Percentiles rank a stretch among this genome's conserved stretches.
Conservation (phyloP, 2,888 invertebrate genomes). For the Didymodactylos carnosus region DNA sequence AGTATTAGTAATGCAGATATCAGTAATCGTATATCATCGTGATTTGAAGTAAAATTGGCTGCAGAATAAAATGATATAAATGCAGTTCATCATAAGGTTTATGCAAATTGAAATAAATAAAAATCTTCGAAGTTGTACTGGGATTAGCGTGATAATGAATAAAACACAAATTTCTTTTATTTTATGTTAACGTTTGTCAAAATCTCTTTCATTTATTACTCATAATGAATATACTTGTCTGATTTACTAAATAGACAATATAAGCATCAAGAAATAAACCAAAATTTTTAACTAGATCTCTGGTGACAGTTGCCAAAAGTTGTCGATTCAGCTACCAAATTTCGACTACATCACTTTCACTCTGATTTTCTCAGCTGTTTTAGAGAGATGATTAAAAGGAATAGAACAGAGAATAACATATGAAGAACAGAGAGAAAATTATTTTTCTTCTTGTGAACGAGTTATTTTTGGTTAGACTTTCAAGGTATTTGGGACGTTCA, state of each 20-base stretch:
- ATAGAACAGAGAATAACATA: no score
- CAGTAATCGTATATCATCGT: not conserved
- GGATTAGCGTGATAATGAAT: slow-evolving; percentile 12
- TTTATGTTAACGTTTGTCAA: no score
- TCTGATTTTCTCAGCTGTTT: no score
- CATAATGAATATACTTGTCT: slow-evolving; percentile 30
- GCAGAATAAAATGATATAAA: slow-evolving; percentile 31
- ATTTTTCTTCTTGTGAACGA: no score
- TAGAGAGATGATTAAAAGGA: no score
- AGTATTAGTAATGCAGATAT: not conserved
- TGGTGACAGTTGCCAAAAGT: no score
- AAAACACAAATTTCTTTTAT: no score
- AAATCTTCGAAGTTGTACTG: slow-evolving; percentile 36
- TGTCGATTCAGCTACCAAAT: no score
- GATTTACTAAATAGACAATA: slow-evolving; percentile 27
- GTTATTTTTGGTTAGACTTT: no score
- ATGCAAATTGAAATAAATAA: slow-evolving; percentile 35
- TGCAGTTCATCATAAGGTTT: slow-evolving; percentile 30
- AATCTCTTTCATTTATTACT: slow-evolving; percentile 31
- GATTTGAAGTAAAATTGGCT: slow-evolving; percentile 21
- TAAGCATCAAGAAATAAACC: slow-evolving; percentile 30
- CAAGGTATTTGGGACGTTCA: no score
- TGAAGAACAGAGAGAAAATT: no score
- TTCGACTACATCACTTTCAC: no score
- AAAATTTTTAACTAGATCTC: slow-evolving; percentile 22